These are phyloP conservation scores for Lycophotia porphyrea DNA, from an alignment of 2,888 invertebrate genomes.

Conservation along the genomic window DNA sequence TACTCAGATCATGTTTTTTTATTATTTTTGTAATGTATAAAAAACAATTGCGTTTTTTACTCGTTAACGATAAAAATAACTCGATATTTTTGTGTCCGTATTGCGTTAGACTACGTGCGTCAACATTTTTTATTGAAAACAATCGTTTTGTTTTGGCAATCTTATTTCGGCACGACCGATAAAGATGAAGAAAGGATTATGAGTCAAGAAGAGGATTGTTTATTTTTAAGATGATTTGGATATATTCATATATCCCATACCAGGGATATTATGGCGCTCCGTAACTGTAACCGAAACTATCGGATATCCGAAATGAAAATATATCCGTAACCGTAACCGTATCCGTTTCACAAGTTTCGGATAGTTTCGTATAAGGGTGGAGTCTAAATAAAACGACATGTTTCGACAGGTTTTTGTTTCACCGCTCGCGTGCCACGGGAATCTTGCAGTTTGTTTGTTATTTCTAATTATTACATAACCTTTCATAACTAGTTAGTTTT, in stretches of 20 bases:
- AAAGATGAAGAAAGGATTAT: constrained; percentile 3
- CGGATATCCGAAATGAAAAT: too few species aligned
- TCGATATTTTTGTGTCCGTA: constrained; percentile 32
- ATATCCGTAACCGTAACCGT: too few species aligned
- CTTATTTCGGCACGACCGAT: constrained; percentile 6
- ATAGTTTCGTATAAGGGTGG: too few species aligned
- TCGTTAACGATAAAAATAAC: constrained; percentile 29
- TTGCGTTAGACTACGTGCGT: constrained; percentile 52
- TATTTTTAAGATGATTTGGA: neutral
- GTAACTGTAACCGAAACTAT: too few species aligned
- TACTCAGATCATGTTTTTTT: neutral
- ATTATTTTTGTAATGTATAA: constrained; percentile 1
- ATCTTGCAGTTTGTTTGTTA: too few species aligned
- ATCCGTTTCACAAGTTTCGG: too few species aligned
- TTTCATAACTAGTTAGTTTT: too few species aligned
- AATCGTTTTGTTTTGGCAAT: constrained; percentile 22
- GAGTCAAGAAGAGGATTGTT: neutral
- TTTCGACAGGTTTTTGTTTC: too few species aligned
- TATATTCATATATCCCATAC: neutral
- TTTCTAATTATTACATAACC: too few species aligned
- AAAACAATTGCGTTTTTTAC: constrained; percentile 29
- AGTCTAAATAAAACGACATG: too few species aligned
- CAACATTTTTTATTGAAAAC: constrained; percentile 37
- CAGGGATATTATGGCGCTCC: too few species aligned
- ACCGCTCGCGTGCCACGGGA: too few species aligned